Percentiles rank a stretch among this genome's conserved stretches.
Evolutionary conservation across 23 tunicate species (phyloP).

Genomic region (Botrylloides violaceus): DNA sequence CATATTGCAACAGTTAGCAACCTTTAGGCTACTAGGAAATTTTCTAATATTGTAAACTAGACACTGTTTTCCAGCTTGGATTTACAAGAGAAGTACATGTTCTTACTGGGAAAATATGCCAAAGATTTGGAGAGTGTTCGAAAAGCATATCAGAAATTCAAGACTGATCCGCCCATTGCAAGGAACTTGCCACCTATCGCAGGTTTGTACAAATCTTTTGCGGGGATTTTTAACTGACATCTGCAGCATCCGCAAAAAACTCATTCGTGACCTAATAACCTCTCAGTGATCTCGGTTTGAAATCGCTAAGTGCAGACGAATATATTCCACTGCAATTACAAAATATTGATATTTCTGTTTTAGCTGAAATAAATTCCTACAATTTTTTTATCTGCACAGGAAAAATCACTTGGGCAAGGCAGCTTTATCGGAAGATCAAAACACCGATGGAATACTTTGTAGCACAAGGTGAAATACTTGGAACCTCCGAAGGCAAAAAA

Average conservation of each 20-base stretch:
- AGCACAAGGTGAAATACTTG: constrained; percentile 37
- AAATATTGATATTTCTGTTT: too few relatives aligned
- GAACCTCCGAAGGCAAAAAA: constrained; percentile 70
- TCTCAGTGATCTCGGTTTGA: too few relatives aligned
- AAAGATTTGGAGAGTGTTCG: constrained; percentile 83
- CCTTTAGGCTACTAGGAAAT: too few relatives aligned
- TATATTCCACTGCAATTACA: too few relatives aligned
- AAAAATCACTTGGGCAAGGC: constrained; percentile 88
- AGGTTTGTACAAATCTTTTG: too few relatives aligned
- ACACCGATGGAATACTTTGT: constrained; percentile 74
- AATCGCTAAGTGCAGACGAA: too few relatives aligned
- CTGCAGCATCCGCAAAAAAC: too few relatives aligned
- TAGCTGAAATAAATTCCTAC: too few relatives aligned
- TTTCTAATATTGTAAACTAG: too few relatives aligned
- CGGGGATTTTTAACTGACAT: too few relatives aligned
- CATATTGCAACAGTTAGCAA: not conserved
- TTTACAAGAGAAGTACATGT: constrained; percentile 58
- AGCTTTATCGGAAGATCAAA: constrained; percentile 78
- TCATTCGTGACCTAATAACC: too few relatives aligned
- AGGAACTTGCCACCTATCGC: constrained; percentile 94
- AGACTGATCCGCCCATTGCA: constrained; percentile 91
- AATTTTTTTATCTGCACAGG: too few relatives aligned
- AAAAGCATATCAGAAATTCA: constrained; percentile 78
- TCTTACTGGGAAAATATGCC: constrained; percentile 54
- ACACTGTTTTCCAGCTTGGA: constrained; percentile 70